A percentile compares a stretch with the other conserved stretches of the same genome.
These are phyloP conservation scores for Gnathonemus longibarbis DNA, from an alignment of 2,113 vertebrate species.

Conservation along the genomic window DNA sequence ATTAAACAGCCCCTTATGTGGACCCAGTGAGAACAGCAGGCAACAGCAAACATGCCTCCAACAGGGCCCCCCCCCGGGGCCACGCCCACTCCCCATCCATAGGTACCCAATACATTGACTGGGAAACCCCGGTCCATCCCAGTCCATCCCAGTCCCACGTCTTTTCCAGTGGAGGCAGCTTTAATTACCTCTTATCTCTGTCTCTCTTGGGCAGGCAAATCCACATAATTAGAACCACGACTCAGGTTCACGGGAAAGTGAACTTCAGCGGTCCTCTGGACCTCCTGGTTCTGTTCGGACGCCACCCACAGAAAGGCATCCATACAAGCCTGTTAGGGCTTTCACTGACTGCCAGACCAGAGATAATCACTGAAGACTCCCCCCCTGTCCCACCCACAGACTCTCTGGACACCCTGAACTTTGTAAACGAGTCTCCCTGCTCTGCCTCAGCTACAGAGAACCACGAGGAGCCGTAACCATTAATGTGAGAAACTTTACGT, in stretches of 20 bases:
- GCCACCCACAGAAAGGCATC: constrained; percentile 2
- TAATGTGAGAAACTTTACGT: neutral
- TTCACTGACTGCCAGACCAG: neutral
- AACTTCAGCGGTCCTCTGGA: constrained; percentile 11
- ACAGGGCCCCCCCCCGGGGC: neutral
- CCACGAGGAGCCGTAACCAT: neutral
- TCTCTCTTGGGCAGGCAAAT: constrained; percentile 8
- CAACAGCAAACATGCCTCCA: neutral
- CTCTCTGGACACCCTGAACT: neutral
- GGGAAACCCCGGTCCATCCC: neutral
- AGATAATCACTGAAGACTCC: neutral
- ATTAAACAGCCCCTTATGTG: neutral
- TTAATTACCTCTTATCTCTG: constrained; percentile 23
- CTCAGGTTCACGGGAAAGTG: constrained; percentile 7
- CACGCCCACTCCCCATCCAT: neutral
- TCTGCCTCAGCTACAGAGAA: neutral
- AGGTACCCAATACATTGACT: neutral
- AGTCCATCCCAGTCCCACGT: neutral
- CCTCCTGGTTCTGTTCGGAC: neutral
- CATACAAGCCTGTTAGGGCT: neutral
- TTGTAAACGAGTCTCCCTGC: neutral
- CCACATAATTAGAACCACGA: constrained; percentile 36
- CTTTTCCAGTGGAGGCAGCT: constrained; percentile 15
- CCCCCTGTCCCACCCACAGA: neutral
- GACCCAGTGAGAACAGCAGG: neutral